Percentiles rank a stretch among this genome's conserved stretches.
Evolutionary conservation across 1,140 invertebrate species (phyloP).

Genomic region (Drosophila equinoxialis): DNA sequence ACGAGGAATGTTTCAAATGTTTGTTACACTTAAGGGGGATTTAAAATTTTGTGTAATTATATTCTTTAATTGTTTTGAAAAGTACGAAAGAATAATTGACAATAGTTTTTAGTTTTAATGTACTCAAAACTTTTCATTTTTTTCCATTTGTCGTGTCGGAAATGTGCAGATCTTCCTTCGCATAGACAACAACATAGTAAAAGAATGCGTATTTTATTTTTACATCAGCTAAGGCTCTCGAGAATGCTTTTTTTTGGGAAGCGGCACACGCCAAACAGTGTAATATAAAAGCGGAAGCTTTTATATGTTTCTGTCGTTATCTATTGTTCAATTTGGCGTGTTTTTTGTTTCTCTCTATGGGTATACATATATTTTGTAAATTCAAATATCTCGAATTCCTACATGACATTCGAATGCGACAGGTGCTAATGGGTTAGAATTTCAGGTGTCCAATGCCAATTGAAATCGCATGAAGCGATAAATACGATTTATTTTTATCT

Average conservation of each 20-base stretch:
- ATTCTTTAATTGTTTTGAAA: too few relatives aligned
- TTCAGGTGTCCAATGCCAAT: slow-evolving; percentile 58
- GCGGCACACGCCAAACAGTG: slow-evolving; percentile 14
- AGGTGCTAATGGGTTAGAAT: slow-evolving; percentile 71
- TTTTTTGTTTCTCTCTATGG: not conserved
- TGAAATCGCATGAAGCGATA: slow-evolving; percentile 56
- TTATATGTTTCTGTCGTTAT: slow-evolving; percentile 21
- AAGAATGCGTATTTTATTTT: not conserved
- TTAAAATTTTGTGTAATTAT: too few relatives aligned
- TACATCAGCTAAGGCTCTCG: not conserved
- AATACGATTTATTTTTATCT: slow-evolving; percentile 52
- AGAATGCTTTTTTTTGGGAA: not conserved
- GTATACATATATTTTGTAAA: slow-evolving; percentile 43
- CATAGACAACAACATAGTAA: not conserved
- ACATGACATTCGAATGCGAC: slow-evolving; percentile 48
- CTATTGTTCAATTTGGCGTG: slow-evolving; percentile 30
- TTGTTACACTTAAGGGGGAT: not conserved
- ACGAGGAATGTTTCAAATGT: not conserved
- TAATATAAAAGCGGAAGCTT: slow-evolving; percentile 49
- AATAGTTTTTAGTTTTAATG: too few relatives aligned
- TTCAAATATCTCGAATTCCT: slow-evolving; percentile 63
- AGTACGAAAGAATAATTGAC: too few relatives aligned
- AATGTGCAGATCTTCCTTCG: not conserved
- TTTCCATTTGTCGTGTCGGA: too few relatives aligned
- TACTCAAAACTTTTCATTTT: too few relatives aligned